A percentile compares a stretch with the other conserved stretches of the same genome.
Conservation (phyloP, 2,888 invertebrate species). For the Pteria penguin region DNA sequence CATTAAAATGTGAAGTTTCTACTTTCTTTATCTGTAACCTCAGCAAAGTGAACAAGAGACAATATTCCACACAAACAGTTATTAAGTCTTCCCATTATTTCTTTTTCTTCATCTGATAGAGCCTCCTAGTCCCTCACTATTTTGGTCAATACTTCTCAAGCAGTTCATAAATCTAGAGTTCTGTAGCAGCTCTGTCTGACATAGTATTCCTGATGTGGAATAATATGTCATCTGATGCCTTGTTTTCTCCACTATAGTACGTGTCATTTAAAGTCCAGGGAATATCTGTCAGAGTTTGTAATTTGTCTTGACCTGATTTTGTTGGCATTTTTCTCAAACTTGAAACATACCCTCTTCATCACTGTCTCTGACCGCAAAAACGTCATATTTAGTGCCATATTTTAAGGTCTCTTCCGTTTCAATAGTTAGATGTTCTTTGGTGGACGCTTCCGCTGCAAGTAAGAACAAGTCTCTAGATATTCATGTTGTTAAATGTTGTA, state of each 20-base stretch:
- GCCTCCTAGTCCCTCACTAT: slow-evolving; percentile 8
- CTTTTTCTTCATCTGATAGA: background rate
- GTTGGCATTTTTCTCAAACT: background rate
- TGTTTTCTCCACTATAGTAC: background rate
- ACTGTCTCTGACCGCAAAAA: background rate
- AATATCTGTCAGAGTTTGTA: background rate
- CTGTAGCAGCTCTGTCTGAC: slow-evolving; percentile 40
- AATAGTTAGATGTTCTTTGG: background rate
- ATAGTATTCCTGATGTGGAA: slow-evolving; percentile 23
- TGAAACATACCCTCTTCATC: background rate
- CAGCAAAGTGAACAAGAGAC: background rate
- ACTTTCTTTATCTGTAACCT: background rate
- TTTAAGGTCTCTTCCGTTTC: background rate
- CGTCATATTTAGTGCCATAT: background rate
- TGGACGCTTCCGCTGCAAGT: background rate
- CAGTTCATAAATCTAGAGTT: slow-evolving; percentile 28
- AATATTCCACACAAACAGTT: background rate
- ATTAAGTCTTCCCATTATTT: background rate
- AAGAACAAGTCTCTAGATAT: slow-evolving; percentile 28
- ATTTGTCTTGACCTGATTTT: background rate
- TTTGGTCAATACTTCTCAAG: slow-evolving; percentile 25
- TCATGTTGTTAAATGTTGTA: slow-evolving; percentile 38
- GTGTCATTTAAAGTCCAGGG: background rate
- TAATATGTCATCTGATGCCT: background rate
- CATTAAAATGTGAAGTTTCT: background rate